Evolutionary conservation across 2,113 vertebrate genomes (phyloP).

Genomic region (Psittacus erithacus): DNA sequence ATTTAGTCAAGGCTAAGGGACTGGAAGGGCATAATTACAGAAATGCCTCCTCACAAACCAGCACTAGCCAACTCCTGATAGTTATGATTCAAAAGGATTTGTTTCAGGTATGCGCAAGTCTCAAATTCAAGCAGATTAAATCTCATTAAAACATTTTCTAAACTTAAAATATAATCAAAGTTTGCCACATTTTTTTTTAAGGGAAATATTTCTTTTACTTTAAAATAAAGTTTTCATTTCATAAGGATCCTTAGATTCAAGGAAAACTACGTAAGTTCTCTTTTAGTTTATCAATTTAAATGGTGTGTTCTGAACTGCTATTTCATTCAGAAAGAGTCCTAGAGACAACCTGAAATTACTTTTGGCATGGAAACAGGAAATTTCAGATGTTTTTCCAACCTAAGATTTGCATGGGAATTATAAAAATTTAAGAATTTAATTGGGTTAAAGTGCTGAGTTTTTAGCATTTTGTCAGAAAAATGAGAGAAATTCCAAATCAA

Average conservation of each 20-base stretch:
- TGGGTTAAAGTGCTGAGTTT: not conserved
- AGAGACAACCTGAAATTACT: not conserved
- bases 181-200: not conserved
- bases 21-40: not conserved
- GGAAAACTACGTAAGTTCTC: not conserved
- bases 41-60: not conserved
- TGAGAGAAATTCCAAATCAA: not conserved
- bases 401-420: not conserved
- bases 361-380: not conserved
- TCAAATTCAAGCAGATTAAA: not conserved
- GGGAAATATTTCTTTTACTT: not conserved
- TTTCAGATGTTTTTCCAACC: not conserved
- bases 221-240: not conserved
- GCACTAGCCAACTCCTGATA: not conserved
- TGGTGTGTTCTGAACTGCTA: not conserved
- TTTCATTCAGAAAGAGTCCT: not conserved
- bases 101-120: not conserved
- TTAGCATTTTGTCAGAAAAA: not conserved
- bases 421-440: not conserved
- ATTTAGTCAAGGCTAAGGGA: not conserved
- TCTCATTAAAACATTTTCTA: not conserved
- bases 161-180: not conserved
- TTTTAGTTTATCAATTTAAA: not conserved
- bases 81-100: not conserved
- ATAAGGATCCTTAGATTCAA: not conserved